Base-by-base conservation (phyloP, 2,888 invertebrate species). In the Meteorus colon region DNA sequence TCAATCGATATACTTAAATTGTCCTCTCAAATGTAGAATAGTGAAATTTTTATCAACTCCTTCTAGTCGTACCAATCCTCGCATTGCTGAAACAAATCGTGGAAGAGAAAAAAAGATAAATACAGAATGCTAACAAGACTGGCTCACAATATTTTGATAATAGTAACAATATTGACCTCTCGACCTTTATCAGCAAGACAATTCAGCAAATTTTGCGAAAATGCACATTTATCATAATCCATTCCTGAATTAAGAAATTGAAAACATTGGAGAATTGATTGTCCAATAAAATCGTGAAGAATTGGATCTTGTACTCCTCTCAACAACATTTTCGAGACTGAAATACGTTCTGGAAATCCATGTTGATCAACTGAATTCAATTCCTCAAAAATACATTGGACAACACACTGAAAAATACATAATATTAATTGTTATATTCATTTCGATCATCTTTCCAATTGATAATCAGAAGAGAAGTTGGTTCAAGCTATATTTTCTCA, bases 181-280 rank as follows among this genome's bases (percentile, higher is more conserved):
- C 92, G 91, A n/a, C 94, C 94, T 83, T 93, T 94, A 78, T 95
- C 94, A 0, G 93, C 92, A 82, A 95, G 90, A 83, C 95, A 95
- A 79, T 91, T 91, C 72, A 94, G 86, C 27, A 95, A 88, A 81
- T 93, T 92, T 77, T 92, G 92, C 0, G 95, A 93, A 84, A 92
- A 94, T 69, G 91, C 91, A 83, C 95, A 95, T 80, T 93, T 92
- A 14, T 94, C 93, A 79, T 91, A 90, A 37, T 85, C 84, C 48
- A 79, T 76, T 45, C 83, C 80, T 51, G 82, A 82, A 69, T 78
- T 78, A 66, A 94, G 82, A 81, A 93, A 92, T 81, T 93, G 93
- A 82, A 94, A 95, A 83, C 95, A 95, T 80, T 94, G 94, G 79
- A 93, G 92, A 65, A 94, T 92, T 0, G 94, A 92, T 85, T 95